Base-by-base conservation (phyloP, 2,797 vertebrate genomes). In the Phataginus tetradactyla region DNA sequence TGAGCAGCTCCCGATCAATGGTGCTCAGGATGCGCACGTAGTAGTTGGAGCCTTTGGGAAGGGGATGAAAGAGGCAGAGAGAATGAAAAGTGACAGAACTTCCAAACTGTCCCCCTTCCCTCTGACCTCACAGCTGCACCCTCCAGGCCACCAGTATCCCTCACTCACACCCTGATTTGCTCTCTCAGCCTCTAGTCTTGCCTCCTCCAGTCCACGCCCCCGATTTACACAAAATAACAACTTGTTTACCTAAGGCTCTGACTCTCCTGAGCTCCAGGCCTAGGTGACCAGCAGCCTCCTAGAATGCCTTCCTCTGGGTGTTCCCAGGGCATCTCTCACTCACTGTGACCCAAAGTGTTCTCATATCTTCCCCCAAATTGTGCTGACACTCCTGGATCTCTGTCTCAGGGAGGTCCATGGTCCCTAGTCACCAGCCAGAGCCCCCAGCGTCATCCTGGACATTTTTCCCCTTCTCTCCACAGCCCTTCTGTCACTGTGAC, bases 1-100 rank as follows among this genome's bases (percentile, higher is more conserved):
- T 99, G 97, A 99, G 99, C 96, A 99, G 99, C 98, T 99, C 99
- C 91, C 99, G 98, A 97, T 99, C 99, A 0, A 99, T 99, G 97
- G 99, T 99, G 99, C 99, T 99, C 97, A 99, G 97, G 98, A 99
- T 99, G 63, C 99, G 99, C 92, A 99, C 99, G 0, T 99, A 99
- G 97, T 99, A 99, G 98, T 99, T 99, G 71, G 99, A 99, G 0
- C 99, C 99, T 99, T 92, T 9, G 53, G 63, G 32, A 29, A 49
- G 64, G 17, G 9, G 57, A 37, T 4, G 37, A 64, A 4, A 23
- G 18, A 13, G 21, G 10, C 8, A 0, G 51, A 61, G 68, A 11
- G 53, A 34, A 29, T 77, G 64, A 80, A 68, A 68, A 59, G 69
- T 14, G 20, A 11, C n/a, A 39, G 63, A 49, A 23, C 34, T 34